Evolutionary conservation across 2,113 vertebrate species (phyloP), one percentile per base, ranked within the genome.

Genomic region (Oenanthe melanoleuca): DNA sequence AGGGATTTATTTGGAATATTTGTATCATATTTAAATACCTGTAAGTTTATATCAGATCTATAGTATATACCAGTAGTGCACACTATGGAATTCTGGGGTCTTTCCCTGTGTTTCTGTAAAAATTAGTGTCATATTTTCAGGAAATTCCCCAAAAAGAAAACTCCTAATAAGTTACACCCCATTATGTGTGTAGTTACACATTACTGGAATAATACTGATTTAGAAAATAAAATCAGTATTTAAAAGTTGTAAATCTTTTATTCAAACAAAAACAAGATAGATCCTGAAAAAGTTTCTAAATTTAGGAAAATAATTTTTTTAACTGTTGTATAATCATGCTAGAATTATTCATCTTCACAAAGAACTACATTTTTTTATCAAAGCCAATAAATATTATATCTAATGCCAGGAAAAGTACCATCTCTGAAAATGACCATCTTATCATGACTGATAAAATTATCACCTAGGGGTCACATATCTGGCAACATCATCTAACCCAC

Each of bases 61-160:
- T 4, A 69, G 16, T 44, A 53, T 15, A 14, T 33, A 70, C 2
- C 2, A 5, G 11, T n/a, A 70, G 4, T 31, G 8, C 29, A 47
- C 23, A 14, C 19, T 47, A 61, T 5, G 60, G 53, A 94, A 72
- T 60, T 64, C 24, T n/a, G 26, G 3, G 1, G 0, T 0, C 1
- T 7, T 31, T 14, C 13, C 8, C 12, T 70, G 8, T 66, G 42
- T 81, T 88, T 64, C 33, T 90, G 22, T 38, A 73, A 81, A 71
- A 80, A 24, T 14, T 2, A 47, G 8, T 34, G 26, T 67, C 14
- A 47, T 4, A 22, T 64, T 75, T 79, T 24, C 22, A 60, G 12
- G 20, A 67, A 91, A 71, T 45, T 33, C 5, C 4, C 3, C 3
- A 10, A 10, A 23, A 79, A 47, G 17, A 81, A 79, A 88, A 14